Evolutionary conservation across 2,888 invertebrate genomes (phyloP).

Genomic region (Cryptocheilus praepositus): DNA sequence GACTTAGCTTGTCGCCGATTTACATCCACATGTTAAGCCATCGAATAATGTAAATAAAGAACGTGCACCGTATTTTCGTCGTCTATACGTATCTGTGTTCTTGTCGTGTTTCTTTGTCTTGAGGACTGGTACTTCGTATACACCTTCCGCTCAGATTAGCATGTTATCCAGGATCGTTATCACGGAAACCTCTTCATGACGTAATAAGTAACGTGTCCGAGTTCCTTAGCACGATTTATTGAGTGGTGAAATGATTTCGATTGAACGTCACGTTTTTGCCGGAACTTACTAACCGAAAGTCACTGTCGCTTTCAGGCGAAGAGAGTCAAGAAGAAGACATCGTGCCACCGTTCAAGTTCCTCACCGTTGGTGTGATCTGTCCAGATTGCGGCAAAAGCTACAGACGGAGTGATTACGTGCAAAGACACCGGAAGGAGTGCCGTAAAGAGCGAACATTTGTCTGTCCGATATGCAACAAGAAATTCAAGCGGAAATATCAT

Average conservation of each 20-base stretch:
- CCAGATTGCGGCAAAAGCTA: constrained; percentile 53
- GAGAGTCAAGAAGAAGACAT: background rate
- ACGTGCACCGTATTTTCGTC: too few species aligned
- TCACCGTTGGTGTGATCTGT: constrained; percentile 27
- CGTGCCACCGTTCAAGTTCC: constrained; percentile 8
- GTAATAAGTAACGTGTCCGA: too few species aligned
- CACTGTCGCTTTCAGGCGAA: constrained; percentile 29
- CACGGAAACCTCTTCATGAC: too few species aligned
- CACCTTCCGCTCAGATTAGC: too few species aligned
- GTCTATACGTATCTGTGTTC: too few species aligned
- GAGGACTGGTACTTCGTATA: too few species aligned
- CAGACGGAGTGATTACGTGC: constrained; percentile 58
- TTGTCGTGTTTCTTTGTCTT: too few species aligned
- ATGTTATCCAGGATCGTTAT: too few species aligned
- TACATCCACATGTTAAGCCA: background rate
- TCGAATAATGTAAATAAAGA: constrained; percentile 3
- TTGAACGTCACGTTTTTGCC: background rate
- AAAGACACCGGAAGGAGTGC: constrained; percentile 56
- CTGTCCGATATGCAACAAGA: constrained; percentile 82
- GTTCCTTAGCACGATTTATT: too few species aligned
- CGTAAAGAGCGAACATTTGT: constrained; percentile 74
- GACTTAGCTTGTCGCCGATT: background rate
- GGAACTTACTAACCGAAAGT: constrained; percentile 17
- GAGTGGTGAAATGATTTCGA: too few species aligned
- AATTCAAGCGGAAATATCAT: constrained; percentile 86